phyloP scores from a whole-genome alignment of 30 jellyfish, hydroid and myxozoan genomes.

The Aurelia aurita region DNA sequence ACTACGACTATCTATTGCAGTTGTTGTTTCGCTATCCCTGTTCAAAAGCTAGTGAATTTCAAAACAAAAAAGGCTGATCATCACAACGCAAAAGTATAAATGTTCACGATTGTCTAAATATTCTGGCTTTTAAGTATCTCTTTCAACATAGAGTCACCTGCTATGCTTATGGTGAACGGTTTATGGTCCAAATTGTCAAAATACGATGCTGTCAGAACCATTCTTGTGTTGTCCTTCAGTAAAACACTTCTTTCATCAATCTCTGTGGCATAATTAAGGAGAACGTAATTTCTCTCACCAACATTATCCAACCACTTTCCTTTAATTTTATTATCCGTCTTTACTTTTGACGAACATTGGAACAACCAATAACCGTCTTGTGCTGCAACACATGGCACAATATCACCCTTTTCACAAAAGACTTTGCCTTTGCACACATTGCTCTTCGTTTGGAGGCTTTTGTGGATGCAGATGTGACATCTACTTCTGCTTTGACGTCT shows the following conservation, averaged over 20 bases:
- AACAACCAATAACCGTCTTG: constrained; percentile 2
- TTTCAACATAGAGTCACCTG: not conserved
- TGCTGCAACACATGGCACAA: constrained; percentile 15
- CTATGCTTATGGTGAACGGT: not conserved
- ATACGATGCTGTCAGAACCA: not conserved
- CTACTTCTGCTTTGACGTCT: not conserved
- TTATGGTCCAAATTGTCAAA: not conserved
- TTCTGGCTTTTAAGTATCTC: too few relatives aligned
- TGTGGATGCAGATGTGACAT: not conserved
- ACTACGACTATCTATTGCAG: too few relatives aligned
- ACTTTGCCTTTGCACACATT: constrained; percentile 4
- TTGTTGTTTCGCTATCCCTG: too few relatives aligned
- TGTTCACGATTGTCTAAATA: too few relatives aligned
- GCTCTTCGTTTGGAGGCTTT: not conserved
- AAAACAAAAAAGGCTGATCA: too few relatives aligned
- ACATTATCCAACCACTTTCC: constrained; percentile 21
- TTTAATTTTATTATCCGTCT: constrained; percentile 11
- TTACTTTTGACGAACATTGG: constrained; percentile 6
- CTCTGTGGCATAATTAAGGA: not conserved
- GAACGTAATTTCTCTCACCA: not conserved
- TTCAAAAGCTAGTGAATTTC: too few relatives aligned
- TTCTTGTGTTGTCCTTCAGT: not conserved
- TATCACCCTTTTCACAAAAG: constrained; percentile 8
- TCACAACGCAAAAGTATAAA: too few relatives aligned
- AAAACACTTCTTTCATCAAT: not conserved